Base-by-base conservation (phyloP, 2,888 invertebrate species). In the Phymatocera aterrima region DNA sequence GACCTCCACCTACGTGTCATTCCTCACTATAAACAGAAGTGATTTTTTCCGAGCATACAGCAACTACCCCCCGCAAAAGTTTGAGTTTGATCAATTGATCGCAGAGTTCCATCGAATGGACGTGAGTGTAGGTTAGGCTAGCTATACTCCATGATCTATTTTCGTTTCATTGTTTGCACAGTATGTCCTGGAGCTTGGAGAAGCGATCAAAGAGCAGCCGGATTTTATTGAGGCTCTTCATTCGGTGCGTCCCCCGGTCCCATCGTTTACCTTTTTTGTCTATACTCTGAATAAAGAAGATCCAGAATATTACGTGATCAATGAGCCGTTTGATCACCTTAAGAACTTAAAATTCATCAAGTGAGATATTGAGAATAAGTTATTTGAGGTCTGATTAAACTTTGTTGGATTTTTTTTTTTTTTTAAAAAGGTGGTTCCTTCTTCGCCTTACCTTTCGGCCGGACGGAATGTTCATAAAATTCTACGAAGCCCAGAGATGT, bases 281-380 rank as follows among this genome's bases (percentile, higher is more conserved):
- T 72, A 72, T 43, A 72, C 70, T 31, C 40, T 72, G 28, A 72
- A 72, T 34, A 72, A 51, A 51, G 70, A 72, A 21, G 70, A 72
- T 34, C 70, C 70, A 5, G 70, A 72, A 51, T 72, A 72, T 51
- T 72, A 72, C 18, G 70, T 72, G 48, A 72, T 72, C 48, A 72
- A 48, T 21, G 24, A 72, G 57, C 83, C 83, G 3, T 84, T 83
- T 64, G 70, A 79, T 34, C 54, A 54, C 57, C 43, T 81, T 57
- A 60, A 75, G 18, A 70, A 77, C 83, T 84, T 40, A 85, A 91
- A 91, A 81, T 88, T 89, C 79, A 72, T 92, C 24, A 86, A 89
- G 80, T 92, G 90, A 51, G 31, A 10, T 18, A 21, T 1, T 8
- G 37, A 64, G 34, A 24, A 51, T 34, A 18, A 0, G 0, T 21